Evolutionary conservation across 2,888 invertebrate species (phyloP), one percentile per base, ranked within the genome.

Genomic region (Iselma pallidipennis): DNA sequence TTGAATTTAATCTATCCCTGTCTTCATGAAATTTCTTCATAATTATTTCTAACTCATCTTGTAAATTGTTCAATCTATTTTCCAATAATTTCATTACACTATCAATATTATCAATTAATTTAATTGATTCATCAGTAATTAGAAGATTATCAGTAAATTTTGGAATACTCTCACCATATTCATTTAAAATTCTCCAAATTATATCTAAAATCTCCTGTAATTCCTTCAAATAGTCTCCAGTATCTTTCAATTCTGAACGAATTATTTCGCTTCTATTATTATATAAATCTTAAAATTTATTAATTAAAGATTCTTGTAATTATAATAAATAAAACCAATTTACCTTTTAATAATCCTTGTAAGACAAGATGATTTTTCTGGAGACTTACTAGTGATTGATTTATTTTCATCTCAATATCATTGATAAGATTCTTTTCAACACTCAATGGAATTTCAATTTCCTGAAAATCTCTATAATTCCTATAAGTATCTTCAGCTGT

Each of bases 371-470:
- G n/a, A 26, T 58, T 55, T 6, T 58, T 16, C 16, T 50, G 54
- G 2, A 62, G 26, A 37, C 23, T 21, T 10, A 1, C 9, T 2
- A 61, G n/a, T 2, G 33, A 51, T n/a, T 31, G 25, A 31, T 62
- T 31, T 4, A 58, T 31, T 14, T 51, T 55, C 9, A 6, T 16
- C 14, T 58, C 58, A 12, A 45, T 12, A 4, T 54, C 29, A 37
- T 9, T 37, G 23, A 62, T 12, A 12, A 50, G 54, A n/a, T 55
- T 10, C 19, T 58, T 21, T 6, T 51, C 25, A 10, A 58, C 10
- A 58, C 48, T 51, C n/a, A 28, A n/a, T 0, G 58, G 62, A n/a
- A 62, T 53, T 25, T 45, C 4, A 14, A 61, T 19, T 45, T 37
- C 7, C 6, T 57, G 45, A 19, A 65, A 53, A 19, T 61, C 50